Percentiles rank a stretch among this genome's conserved stretches.
phyloP scores from a whole-genome alignment of 1,140 invertebrate species.

The Araneus ventricosus region DNA sequence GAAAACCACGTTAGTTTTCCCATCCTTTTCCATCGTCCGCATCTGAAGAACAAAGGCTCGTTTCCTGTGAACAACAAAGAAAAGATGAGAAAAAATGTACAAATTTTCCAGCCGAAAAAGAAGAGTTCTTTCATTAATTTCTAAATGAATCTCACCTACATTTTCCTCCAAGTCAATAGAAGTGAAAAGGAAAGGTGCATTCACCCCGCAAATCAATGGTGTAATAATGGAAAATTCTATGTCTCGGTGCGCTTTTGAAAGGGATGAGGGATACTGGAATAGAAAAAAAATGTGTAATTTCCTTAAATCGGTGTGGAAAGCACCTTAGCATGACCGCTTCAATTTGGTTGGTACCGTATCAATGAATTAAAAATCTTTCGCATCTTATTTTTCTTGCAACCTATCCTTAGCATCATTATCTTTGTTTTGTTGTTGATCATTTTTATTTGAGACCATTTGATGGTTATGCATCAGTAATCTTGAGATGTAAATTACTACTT shows the following conservation, averaged over 20 bases:
- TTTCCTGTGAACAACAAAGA: not conserved
- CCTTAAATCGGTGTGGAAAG: not conserved
- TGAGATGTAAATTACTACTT: slow-evolving; percentile 15
- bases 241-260: not conserved
- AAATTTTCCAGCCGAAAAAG: too few species aligned
- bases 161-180: not conserved
- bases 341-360: slow-evolving; percentile 7
- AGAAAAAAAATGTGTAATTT: not conserved
- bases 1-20: not conserved
- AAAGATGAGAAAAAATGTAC: not conserved
- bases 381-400: not conserved
- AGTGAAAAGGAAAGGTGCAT: not conserved
- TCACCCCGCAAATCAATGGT: not conserved
- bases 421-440: not conserved
- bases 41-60: not conserved
- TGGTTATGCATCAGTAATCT: not conserved
- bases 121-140: not conserved
- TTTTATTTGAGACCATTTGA: slow-evolving; percentile 3
- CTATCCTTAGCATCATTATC: not conserved
- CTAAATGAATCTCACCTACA: not conserved
- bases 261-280: not conserved
- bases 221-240: not conserved
- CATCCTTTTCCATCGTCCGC: not conserved
- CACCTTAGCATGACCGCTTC: slow-evolving; percentile 6
- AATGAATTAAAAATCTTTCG: slow-evolving; percentile 16